Percentiles rank a stretch among this genome's conserved stretches.
phyloP scores from a whole-genome alignment of 2,113 vertebrate species.

The Hydrolagus affinis region DNA sequence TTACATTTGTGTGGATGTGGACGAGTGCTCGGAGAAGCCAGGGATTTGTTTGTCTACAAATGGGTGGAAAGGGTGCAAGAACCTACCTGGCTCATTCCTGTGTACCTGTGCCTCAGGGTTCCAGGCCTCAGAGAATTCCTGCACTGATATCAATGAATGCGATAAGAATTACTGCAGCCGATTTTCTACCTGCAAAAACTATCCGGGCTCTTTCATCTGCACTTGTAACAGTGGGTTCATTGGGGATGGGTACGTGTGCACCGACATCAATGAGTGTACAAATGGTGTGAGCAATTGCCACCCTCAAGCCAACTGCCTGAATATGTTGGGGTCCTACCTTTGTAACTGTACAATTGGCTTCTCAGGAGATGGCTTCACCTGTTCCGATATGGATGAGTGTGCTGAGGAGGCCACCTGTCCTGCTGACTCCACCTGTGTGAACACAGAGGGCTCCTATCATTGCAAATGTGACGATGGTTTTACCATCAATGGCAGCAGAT shows the following conservation, averaged over 20 bases:
- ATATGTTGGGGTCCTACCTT: slow-evolving; percentile 56
- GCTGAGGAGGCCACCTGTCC: slow-evolving; percentile 47
- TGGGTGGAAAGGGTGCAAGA: slow-evolving; percentile 61
- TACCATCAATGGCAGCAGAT: slow-evolving; percentile 46
- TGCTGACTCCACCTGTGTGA: slow-evolving; percentile 49
- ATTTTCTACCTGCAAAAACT: slow-evolving; percentile 55
- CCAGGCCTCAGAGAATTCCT: slow-evolving; percentile 51
- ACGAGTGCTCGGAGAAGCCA: slow-evolving; percentile 61
- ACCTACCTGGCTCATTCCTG: slow-evolving; percentile 56
- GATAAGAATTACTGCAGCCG: slow-evolving; percentile 49
- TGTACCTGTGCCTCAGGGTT: slow-evolving; percentile 59
- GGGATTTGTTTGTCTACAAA: slow-evolving; percentile 48
- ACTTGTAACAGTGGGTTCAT: slow-evolving; percentile 54
- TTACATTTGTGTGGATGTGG: slow-evolving; percentile 65
- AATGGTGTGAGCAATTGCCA: slow-evolving; percentile 47
- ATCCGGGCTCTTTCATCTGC: slow-evolving; percentile 54
- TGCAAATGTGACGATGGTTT: slow-evolving; percentile 62
- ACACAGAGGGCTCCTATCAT: slow-evolving; percentile 55
- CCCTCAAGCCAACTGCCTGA: slow-evolving; percentile 52
- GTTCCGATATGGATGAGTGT: slow-evolving; percentile 62
- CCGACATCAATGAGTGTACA: slow-evolving; percentile 64
- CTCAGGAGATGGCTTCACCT: slow-evolving; percentile 49
- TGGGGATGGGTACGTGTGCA: slow-evolving; percentile 59
- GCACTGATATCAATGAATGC: slow-evolving; percentile 65
- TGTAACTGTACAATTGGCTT: slow-evolving; percentile 59